These are phyloP conservation scores for Poicephalus gulielmi DNA, from an alignment of 2,113 vertebrate genomes.

Conservation along the genomic window DNA sequence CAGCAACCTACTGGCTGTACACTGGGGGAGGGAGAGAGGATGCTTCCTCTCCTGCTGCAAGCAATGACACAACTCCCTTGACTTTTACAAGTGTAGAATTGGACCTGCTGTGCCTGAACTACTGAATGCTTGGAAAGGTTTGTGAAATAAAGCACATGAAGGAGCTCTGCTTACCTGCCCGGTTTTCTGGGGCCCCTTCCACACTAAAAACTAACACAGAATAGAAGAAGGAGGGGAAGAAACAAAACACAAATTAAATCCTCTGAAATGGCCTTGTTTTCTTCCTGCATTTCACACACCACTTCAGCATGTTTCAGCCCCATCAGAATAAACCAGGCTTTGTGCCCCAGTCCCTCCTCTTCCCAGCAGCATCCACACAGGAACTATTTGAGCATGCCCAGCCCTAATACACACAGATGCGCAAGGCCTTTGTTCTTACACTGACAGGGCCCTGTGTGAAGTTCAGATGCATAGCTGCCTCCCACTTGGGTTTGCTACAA, in stretches of 20 bases:
- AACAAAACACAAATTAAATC: conserved; percentile 70
- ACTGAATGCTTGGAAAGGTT: conserved; percentile 4
- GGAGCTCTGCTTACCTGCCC: conserved; percentile 74
- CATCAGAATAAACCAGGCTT: conserved; percentile 13
- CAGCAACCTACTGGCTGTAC: conserved; percentile 10
- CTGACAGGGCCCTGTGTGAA: background rate
- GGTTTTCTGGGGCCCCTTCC: conserved; percentile 81
- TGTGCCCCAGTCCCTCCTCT: conserved; percentile 43
- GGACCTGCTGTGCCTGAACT: background rate
- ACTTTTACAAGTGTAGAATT: background rate
- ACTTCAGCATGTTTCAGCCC: conserved; percentile 26
- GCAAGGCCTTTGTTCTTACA: conserved; percentile 25
- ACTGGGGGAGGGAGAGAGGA: background rate
- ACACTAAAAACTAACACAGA: conserved; percentile 79
- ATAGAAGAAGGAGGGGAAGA: conserved; percentile 71
- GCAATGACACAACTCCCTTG: background rate
- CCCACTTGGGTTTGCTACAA: background rate
- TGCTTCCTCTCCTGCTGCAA: background rate
- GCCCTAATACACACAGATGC: conserved; percentile 43
- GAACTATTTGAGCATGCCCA: conserved; percentile 31
- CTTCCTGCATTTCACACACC: conserved; percentile 42
- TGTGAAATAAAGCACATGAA: conserved; percentile 63
- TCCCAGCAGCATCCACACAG: conserved; percentile 38
- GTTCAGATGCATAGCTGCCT: background rate
- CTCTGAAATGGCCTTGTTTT: conserved; percentile 38